Base-by-base conservation (phyloP, 2,888 invertebrate genomes). In the Orchestes rusci region DNA sequence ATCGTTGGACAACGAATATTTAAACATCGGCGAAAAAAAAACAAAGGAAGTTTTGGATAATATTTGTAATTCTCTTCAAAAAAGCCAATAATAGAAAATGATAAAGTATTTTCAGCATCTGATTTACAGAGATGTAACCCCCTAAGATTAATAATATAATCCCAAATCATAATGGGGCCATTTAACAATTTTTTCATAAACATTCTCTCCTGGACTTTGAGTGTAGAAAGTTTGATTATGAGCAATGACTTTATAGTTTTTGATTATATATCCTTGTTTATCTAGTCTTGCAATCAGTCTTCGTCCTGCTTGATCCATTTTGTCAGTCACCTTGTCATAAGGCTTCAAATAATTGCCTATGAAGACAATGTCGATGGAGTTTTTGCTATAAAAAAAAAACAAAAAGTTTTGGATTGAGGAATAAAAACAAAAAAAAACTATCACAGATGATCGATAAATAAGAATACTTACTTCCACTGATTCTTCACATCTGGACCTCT, bases 171-270 rank as follows among this genome's bases (percentile, higher is more conserved):
- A 74, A 56, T 73, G 71, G 1, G 71, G 70, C 73, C 74, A 75
- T 5, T 61, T 67, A 23, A 66, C 65, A 12, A 76, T 71, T 52
- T 69, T 65, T 17, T 64, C 62, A 43, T 69, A 73, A 1, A 75
- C 66, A 59, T 70, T 66, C 5, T 54, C 53, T 2, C 77, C 77
- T 1, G 76, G 76, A 59, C 76, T 76, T 18, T 57, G 55, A 1
- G 72, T 70, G 0, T 50, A 31, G 40, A 54, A 61, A 0, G 73
- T 74, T 61, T 76, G 75, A 58, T 73, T 73, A 51, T 74, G 74
- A 13, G 70, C 71, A 12, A 75, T 67, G 30, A 77, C 53, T 45
- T 67, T 67, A 55, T 75, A 75, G 52, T 72, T 64, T 16, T 59
- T 42, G 4, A 61, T 59, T 29, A 77, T 49, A 43, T 70, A 70